A percentile compares a stretch with the other conserved stretches of the same genome.
Conservation (phyloP, 35 echinoderm and acorn worm genomes). For the Eucidaris tribuloides region DNA sequence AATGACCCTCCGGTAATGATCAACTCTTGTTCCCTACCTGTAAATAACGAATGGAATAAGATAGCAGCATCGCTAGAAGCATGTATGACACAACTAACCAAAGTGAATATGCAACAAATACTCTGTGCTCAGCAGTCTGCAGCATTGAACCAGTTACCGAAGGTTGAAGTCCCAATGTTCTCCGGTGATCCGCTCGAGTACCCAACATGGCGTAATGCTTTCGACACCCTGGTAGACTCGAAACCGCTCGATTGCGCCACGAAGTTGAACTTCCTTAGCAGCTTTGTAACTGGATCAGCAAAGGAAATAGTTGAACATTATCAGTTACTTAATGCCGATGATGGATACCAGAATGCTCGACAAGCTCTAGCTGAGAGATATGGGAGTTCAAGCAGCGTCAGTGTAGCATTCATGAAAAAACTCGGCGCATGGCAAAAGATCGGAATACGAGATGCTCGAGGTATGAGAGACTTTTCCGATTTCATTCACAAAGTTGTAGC, state of each 20-base stretch:
- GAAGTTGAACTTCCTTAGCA: not conserved
- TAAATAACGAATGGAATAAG: too few relatives aligned
- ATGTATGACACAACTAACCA: not conserved
- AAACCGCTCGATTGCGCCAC: not conserved
- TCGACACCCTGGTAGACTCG: not conserved
- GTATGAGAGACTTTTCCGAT: conserved; percentile 5
- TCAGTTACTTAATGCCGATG: conserved; percentile 5
- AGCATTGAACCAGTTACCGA: not conserved
- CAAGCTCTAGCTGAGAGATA: conserved; percentile 35
- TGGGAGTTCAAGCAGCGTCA: conserved; percentile 19
- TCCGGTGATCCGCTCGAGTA: conserved; percentile 3
- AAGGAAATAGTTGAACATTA: conserved; percentile 15
- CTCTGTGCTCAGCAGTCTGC: not conserved
- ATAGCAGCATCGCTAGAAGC: too few relatives aligned
- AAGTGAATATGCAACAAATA: not conserved
- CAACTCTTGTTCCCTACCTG: too few relatives aligned
- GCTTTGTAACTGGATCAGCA: not conserved
- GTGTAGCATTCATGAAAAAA: not conserved
- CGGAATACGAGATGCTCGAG: not conserved
- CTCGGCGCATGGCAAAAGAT: conserved; percentile 17
- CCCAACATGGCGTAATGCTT: not conserved
- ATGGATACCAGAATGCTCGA: conserved; percentile 9
- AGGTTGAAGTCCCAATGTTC: not conserved
- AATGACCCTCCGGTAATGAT: too few relatives aligned
- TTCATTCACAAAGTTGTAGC: conserved; percentile 3